phyloP scores from a whole-genome alignment of 2,888 invertebrate genomes.

The Gari tellinella region DNA sequence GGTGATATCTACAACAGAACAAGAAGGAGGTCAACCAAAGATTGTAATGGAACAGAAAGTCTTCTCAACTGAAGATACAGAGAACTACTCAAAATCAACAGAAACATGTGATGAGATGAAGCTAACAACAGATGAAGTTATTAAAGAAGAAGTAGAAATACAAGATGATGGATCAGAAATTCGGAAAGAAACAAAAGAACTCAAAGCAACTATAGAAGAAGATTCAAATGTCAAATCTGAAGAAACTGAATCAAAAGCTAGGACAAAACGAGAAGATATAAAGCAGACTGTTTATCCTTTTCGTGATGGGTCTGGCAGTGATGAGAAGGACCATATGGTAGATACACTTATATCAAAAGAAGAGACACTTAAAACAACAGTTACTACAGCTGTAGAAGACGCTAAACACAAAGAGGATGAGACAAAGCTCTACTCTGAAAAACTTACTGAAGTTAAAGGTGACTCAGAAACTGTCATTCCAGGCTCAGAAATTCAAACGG shows the following conservation, averaged over 20 bases:
- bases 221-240: slow-evolving; percentile 40
- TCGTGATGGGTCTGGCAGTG: slow-evolving; percentile 16
- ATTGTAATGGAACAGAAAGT: slow-evolving; percentile 49
- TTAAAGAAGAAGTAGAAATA: slow-evolving; percentile 49
- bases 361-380: slow-evolving; percentile 44
- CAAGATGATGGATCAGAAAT: slow-evolving; percentile 59
- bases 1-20: slow-evolving; percentile 47
- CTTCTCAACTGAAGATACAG: slow-evolving; percentile 51
- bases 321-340: slow-evolving; percentile 31
- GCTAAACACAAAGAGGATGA: slow-evolving; percentile 46
- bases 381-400: slow-evolving; percentile 34
- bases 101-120: slow-evolving; percentile 40
- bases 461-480: slow-evolving; percentile 27
- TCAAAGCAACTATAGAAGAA: slow-evolving; percentile 46
- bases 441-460: slow-evolving; percentile 27
- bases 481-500: slow-evolving; percentile 31
- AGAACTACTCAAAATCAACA: slow-evolving; percentile 41
- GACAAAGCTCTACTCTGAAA: slow-evolving; percentile 41
- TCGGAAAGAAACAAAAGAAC: slow-evolving; percentile 46
- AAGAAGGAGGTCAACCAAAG: slow-evolving; percentile 49
- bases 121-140: slow-evolving; percentile 44
- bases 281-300: slow-evolving; percentile 58
- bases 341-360: slow-evolving; percentile 55
- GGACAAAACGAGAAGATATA: slow-evolving; percentile 46
- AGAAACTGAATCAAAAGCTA: slow-evolving; percentile 40